These are phyloP conservation scores for Brachionus rotundiformis DNA, from an alignment of 1,140 invertebrate species.

Conservation along the genomic window DNA sequence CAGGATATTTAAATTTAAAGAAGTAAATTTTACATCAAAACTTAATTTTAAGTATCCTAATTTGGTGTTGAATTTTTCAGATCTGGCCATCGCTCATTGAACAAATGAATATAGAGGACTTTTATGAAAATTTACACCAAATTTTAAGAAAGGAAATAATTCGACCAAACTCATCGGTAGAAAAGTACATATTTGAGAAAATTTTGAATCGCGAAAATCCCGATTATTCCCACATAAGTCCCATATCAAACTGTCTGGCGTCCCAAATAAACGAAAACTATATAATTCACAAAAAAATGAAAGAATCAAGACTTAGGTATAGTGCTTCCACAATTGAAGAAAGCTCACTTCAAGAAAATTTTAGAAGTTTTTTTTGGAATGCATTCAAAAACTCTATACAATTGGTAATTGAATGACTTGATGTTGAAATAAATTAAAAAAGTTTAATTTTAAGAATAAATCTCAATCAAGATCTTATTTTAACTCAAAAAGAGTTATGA, in stretches of 20 bases:
- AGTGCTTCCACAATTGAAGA: not conserved
- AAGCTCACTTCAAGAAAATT: not conserved
- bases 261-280: slow-evolving; percentile 1
- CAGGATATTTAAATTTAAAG: slow-evolving; percentile 32
- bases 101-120: slow-evolving; percentile 15
- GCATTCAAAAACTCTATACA: not conserved
- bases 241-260: slow-evolving; percentile 11
- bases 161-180: not conserved
- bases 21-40: not conserved
- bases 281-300: not conserved
- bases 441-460: slow-evolving; percentile 1
- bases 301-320: not conserved
- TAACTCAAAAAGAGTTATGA: not conserved
- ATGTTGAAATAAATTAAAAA: too few species aligned
- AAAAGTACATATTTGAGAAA: slow-evolving; percentile 25
- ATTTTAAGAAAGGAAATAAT: slow-evolving; percentile 41
- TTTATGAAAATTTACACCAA: slow-evolving; percentile 35
- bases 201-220: not conserved
- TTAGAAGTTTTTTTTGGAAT: slow-evolving; percentile 14
- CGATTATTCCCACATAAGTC: not conserved
- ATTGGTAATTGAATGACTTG: too few species aligned
- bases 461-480: slow-evolving; percentile 34
- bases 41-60: too few species aligned
- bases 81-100: slow-evolving; percentile 1
- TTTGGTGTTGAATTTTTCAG: not conserved